These are phyloP conservation scores for Metopia argyrocephala DNA, from an alignment of 2,888 invertebrate genomes.

Conservation along the genomic window DNA sequence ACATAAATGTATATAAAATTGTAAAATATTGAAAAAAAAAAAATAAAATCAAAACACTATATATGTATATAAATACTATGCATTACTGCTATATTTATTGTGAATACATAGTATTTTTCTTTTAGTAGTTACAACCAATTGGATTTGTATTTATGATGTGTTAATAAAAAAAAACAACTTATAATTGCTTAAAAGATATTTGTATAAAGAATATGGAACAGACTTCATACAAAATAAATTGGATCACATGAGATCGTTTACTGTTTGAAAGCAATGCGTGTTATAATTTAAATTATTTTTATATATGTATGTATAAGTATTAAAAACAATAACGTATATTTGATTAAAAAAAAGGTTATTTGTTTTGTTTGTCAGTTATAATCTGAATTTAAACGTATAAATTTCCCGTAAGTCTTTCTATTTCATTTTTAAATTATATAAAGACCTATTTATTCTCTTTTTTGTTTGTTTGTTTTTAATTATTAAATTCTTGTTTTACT, in stretches of 20 bases:
- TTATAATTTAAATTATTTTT: slow-evolving; percentile 25
- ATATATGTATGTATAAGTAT: background rate
- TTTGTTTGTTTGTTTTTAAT: slow-evolving; percentile 22
- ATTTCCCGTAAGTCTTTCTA: slow-evolving; percentile 56
- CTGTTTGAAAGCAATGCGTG: slow-evolving; percentile 58
- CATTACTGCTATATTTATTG: background rate
- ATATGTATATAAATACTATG: background rate
- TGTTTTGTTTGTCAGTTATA: slow-evolving; percentile 27
- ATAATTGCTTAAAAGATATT: background rate
- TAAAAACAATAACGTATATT: slow-evolving; percentile 34
- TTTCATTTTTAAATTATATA: slow-evolving; percentile 16
- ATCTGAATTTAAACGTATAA: slow-evolving; percentile 56
- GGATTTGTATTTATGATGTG: slow-evolving; percentile 27
- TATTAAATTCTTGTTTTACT: slow-evolving; percentile 63
- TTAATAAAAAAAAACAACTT: background rate
- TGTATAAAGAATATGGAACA: slow-evolving; percentile 20
- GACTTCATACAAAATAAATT: slow-evolving; percentile 42
- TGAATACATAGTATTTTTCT: slow-evolving; percentile 25
- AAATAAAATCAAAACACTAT: slow-evolving; percentile 40
- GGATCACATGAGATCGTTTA: slow-evolving; percentile 66
- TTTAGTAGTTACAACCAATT: slow-evolving; percentile 56
- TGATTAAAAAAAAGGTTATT: slow-evolving; percentile 19
- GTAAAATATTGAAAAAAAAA: slow-evolving; percentile 33
- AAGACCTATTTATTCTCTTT: slow-evolving; percentile 37
- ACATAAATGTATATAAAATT: background rate